Evolutionary conservation across 2,888 invertebrate species (phyloP), one percentile per base, ranked within the genome.

Genomic region (Dicroscelio sp.): DNA sequence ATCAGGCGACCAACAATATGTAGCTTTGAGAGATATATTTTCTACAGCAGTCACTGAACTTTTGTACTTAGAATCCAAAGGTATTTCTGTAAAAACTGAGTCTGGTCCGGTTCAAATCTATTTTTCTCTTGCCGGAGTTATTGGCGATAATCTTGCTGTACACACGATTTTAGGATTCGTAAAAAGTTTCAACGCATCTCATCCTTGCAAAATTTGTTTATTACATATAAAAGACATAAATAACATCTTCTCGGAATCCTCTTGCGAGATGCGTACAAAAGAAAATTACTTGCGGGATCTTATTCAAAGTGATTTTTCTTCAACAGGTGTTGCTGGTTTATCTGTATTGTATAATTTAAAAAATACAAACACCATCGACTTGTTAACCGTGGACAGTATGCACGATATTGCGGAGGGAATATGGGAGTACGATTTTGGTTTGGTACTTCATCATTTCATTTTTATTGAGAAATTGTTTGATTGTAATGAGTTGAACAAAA

Each of bases 371-470:
- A 71, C 75, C 17, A n/a, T 75, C 30, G 48, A 71, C 6, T 1
- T 71, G 1, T 17, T 43, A 17, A 48, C 43, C 8, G 71, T 71
- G 25, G 71, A 48, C 27, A 43, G 43, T 6, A 31, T 71, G 43
- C 71, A 71, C 14, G 71, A 71, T 27, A 71, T 71, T 27, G 31
- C 48, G n/a, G 71, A 71, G 27, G 48, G 71, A 3, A 12, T 48
- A 1, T 71, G 48, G 71, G 25, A 27, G 10, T 69, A 69, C 30
- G 89, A 89, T 38, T 60, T 20, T 17, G 84, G 85, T 33, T 17
- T 79, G 17, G 58, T 80, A 55, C 63, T 89, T 14, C 67, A 85
- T 63, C n/a, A 65, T 27, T 85, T 79, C 27, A 71, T 71, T 0
- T 48, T 63, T 48, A n/a, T 17, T 1, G 31, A 63, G 0, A 52